Percentiles rank a stretch among this genome's conserved stretches.
These are phyloP conservation scores for Sericinus montela DNA, from an alignment of 2,888 invertebrate genomes.

Conservation along the genomic window DNA sequence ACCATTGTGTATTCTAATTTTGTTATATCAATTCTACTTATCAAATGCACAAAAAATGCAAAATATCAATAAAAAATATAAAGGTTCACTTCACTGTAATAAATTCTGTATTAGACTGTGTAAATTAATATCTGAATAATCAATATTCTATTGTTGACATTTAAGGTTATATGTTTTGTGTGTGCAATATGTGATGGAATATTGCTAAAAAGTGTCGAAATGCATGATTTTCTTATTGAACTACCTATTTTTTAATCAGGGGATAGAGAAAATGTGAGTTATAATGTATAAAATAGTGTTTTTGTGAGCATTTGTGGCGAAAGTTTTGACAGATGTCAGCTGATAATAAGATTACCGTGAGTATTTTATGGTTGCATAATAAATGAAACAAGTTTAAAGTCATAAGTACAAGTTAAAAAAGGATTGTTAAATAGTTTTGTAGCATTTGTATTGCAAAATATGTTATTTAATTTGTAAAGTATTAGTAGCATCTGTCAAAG, in stretches of 20 bases:
- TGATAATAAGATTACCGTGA: conserved; percentile 45
- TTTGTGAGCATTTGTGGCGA: conserved; percentile 72
- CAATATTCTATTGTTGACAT: conserved; percentile 7
- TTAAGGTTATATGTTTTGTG: conserved; percentile 55
- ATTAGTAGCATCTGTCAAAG: conserved; percentile 33
- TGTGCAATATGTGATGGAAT: conserved; percentile 51
- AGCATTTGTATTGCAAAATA: neutral
- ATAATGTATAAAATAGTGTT: conserved; percentile 43
- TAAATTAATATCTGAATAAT: neutral
- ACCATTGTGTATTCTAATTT: neutral
- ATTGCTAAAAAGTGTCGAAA: conserved; percentile 52
- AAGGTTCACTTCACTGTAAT: neutral
- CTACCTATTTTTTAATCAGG: conserved; percentile 31
- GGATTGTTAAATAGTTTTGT: neutral
- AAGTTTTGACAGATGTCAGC: conserved; percentile 74
- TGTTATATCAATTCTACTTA: no score
- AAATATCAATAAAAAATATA: no score
- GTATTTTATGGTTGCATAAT: conserved; percentile 31
- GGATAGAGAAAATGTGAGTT: conserved; percentile 35
- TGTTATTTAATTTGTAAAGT: neutral
- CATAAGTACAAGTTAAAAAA: neutral
- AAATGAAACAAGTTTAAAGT: neutral
- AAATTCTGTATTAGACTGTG: neutral
- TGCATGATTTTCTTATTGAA: conserved; percentile 37
- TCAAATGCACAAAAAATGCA: no score